Base-by-base conservation (phyloP, 2,797 vertebrate species). In the Alfaro cultratus region DNA sequence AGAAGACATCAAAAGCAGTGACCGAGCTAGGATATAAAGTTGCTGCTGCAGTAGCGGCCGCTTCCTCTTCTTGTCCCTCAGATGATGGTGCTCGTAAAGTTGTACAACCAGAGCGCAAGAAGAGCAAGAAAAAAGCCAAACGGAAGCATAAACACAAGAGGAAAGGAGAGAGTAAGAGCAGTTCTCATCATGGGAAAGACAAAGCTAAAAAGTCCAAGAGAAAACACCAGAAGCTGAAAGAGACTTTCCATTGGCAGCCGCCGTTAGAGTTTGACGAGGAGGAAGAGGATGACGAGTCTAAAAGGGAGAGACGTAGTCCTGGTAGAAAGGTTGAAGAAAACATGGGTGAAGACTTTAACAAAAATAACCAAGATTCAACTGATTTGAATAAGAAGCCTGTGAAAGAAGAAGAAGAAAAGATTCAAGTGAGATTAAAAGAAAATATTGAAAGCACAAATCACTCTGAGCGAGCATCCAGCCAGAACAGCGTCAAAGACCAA, bases 201-300 rank as follows among this genome's bases (percentile, higher is more conserved):
- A 99, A 98, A 93, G 89, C 92, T 2, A 98, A 97, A 86, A 97
- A 97, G 79, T 96, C 96, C 2, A 99, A 97, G 89, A 97, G 96
- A 81, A 98, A 98, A 91, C 95, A 95, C 77, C 97, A 96, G 76
- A 99, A 97, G 84, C 95, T 95, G 80, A 99, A 97, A 85, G 97
- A 98, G 83, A 95, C 89, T 0, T 99, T 99, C 85, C 98, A 97
- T 73, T 99, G 99, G 99, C 98, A 99, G 87, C 99, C 99, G 1
- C 99, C 99, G 0, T 91, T 99, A 2, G 98, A 99, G 92, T 99
- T 98, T 16, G 98, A 96, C 5, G 98, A 99, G 4, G 98, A 99
- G 46, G 98, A 97, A 0, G 98, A 99, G 0, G 97, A 99, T 0
- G 96, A 97, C 36, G 91, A 91, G 74, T 74, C 88, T 5, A 94